Base-by-base conservation (phyloP, 37 sponge, comb jelly and placozoan species). In the Diacarnus erythraeanus region DNA sequence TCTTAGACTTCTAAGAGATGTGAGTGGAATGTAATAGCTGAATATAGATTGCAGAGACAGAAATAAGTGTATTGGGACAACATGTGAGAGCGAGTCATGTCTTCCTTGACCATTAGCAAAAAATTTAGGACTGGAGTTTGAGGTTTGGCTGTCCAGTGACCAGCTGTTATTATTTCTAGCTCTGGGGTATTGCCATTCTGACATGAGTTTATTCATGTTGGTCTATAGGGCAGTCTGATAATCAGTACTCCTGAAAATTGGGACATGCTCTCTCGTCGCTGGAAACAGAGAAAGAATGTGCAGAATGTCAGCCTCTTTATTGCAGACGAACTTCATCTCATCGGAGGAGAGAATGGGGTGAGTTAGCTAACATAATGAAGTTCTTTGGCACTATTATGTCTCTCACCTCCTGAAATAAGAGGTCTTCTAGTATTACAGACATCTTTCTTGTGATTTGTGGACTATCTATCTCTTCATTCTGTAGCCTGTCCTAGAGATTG, bases 251-350 rank as follows among this genome's bases (percentile, higher is more conserved):
- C 99, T 9, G 94, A 92, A 67, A 87, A 98, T 56, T 98, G 99
- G 99, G 99, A 98, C 40, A 87, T 94, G 33, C 82, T 98, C 42
- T 95, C 96, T 38, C 80, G 99, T 31, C 81, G 99, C n/a, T 98
- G 99, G 99, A 98, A 96, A 67, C 99, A 98, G 82, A 71, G 99
- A 42, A 98, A 96, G 85, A 87, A 96, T 74, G 97, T 98, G 42
- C 97, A 96, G 70, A 92, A 94, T 81, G 97, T 98, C 31, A 68
- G 79, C 38, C 73, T 98, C 81, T 98, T 98, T 64, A 87, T 98
- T 38, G 88, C 82, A 25, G 99, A 98, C 61, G 97, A 98, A 73
- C 85, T 91, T 20, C 97, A 98, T 71, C 89, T 98, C 51, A 96
- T 98, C 38, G 97, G 97, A 57, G 93, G 90, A 51, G 99, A 96